Evolutionary conservation across 1,140 invertebrate genomes (phyloP), one percentile per base, ranked within the genome.

Genomic region (Musca domestica): DNA sequence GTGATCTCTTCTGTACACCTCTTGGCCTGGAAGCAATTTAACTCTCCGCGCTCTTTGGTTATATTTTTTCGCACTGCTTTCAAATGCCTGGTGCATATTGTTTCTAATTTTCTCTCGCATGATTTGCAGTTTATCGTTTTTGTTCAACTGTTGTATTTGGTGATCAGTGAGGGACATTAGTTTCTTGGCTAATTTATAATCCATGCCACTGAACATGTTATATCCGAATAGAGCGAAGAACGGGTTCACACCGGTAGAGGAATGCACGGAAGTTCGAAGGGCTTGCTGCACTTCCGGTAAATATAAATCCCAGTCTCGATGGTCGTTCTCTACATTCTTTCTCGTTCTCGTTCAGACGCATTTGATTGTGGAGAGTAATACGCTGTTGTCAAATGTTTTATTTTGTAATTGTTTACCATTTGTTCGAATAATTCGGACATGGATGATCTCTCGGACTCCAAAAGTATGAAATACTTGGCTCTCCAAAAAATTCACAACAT

Each of bases 261-360:
- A 41, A 14, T 41, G 34, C 14, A 48, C n/a, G 46, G 14, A 15
- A 48, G 46, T 30, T 9, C 27, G 27, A 3, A 30, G 9, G 9
- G 27, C 27, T 9, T 30, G 27, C 9, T 30, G 3, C 3, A 30
- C 9, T 30, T 30, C 27, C n/a, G n/a, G n/a, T n/a, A n/a, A n/a
- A 14, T 41, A 7, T 41, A 41, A 7, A 67, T 70, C 46, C 66
- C 69, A 70, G n/a, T n/a, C n/a, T n/a, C n/a, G n/a, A n/a, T n/a
- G n/a, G n/a, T n/a, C n/a, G n/a, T n/a, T n/a, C n/a, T 2, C 34
- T 3, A 52, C 46, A 69, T 10, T 48, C n/a, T 61, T 52, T 41
- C 49, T 27, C 12, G 65, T 46, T 6, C 67, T 12, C 67, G 19
- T 34, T 63, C 54, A 2, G 64, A 65, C 3, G 61, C 30, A 17